phyloP scores from a whole-genome alignment of 2,797 vertebrate species.

The Scleropages formosus region DNA sequence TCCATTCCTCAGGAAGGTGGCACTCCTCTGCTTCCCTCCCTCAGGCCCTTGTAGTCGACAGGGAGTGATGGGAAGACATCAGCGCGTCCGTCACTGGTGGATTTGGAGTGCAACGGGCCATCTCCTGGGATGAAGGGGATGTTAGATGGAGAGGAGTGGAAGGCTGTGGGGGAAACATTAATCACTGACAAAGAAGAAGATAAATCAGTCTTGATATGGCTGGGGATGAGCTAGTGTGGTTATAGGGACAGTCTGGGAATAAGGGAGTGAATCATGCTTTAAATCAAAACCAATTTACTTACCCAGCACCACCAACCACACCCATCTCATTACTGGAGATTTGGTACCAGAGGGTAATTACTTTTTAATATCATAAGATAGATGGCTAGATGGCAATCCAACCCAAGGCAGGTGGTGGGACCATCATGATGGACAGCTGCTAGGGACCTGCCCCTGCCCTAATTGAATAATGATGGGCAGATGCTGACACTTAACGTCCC shows the following conservation, averaged over 20 bases:
- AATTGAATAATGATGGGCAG: no score
- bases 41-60: no score
- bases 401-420: no score
- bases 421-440: no score
- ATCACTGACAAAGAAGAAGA: conserved; percentile 61
- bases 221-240: conserved; percentile 42
- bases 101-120: background rate
- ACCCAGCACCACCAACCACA: conserved; percentile 42
- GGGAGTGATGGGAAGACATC: background rate
- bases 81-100: background rate
- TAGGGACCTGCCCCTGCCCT: no score
- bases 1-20: no score
- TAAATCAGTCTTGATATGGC: conserved; percentile 61
- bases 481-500: no score
- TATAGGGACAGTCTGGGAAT: conserved; percentile 51
- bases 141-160: background rate
- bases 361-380: no score
- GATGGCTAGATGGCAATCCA: no score
- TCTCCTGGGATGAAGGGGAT: conserved; percentile 2
- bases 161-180: conserved; percentile 56
- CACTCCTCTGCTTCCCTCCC: no score
- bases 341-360: conserved; percentile 38
- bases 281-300: conserved; percentile 58
- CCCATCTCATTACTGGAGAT: conserved; percentile 32
- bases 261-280: conserved; percentile 55